Conservation (phyloP, 2,888 invertebrate species). For the Norana najaformis region DNA sequence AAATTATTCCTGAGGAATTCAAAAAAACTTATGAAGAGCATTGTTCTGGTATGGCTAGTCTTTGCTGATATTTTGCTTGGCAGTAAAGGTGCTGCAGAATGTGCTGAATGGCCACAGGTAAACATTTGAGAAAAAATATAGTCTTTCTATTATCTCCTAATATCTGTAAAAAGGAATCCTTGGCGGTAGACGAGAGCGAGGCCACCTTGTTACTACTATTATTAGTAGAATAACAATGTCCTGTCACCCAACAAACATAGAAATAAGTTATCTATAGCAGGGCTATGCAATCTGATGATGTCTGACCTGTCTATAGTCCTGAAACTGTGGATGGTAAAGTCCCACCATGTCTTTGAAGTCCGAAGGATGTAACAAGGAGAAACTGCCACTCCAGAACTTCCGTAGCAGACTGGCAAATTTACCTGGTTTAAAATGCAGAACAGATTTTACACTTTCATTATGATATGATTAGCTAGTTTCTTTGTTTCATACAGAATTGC, state of each 20-base stretch:
- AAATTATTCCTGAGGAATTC: background rate
- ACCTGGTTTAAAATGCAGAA: conserved; percentile 61
- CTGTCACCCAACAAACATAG: background rate
- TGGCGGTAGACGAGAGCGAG: too few relatives aligned
- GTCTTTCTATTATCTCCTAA: conserved; percentile 4
- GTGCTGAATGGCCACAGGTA: background rate
- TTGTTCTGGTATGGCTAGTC: background rate
- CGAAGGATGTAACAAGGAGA: conserved; percentile 66
- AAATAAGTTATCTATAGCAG: background rate
- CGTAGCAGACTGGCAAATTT: conserved; percentile 67
- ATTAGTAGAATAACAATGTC: background rate
- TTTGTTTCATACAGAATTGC: background rate
- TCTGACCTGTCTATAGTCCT: conserved; percentile 69
- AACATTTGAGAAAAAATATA: background rate
- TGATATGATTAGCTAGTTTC: background rate
- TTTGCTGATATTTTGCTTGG: background rate
- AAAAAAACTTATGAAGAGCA: background rate
- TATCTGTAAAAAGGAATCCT: background rate
- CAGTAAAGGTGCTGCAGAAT: background rate
- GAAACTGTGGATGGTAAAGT: conserved; percentile 69
- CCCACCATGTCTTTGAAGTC: conserved; percentile 70
- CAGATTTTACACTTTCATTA: conserved; percentile 39
- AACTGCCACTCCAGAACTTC: conserved; percentile 69
- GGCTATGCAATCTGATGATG: background rate
- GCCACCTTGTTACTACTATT: too few relatives aligned